A percentile compares a stretch with the other conserved stretches of the same genome.
phyloP scores from a whole-genome alignment of 2,797 vertebrate species.

The Vespertilio murinus region DNA sequence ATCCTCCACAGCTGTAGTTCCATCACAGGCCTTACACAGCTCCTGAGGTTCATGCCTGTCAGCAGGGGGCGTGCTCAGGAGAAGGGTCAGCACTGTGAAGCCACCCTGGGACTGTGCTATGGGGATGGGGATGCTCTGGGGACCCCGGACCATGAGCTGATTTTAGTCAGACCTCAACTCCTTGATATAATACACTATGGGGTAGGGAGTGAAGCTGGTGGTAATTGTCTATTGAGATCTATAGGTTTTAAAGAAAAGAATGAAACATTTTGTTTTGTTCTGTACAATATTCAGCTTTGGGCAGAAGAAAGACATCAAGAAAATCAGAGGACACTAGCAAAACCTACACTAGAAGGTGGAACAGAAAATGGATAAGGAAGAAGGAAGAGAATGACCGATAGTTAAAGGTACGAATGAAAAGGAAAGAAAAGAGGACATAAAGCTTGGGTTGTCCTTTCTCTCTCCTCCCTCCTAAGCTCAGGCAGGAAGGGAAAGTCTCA shows the following conservation, averaged over 20 bases:
- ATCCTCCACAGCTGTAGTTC: neutral
- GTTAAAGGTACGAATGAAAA: neutral
- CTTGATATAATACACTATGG: neutral
- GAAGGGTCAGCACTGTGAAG: neutral
- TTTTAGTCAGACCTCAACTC: neutral
- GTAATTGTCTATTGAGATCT: rapidly evolving
- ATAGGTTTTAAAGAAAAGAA: neutral
- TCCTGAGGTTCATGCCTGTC: neutral
- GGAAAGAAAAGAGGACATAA: neutral
- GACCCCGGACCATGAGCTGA: neutral
- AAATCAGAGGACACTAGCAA: neutral
- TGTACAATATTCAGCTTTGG: neutral
- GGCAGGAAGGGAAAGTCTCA: neutral
- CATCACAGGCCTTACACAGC: neutral
- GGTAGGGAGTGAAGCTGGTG: neutral
- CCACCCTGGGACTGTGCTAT: neutral
- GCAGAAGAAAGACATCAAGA: neutral
- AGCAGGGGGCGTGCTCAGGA: neutral
- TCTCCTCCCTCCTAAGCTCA: neutral
- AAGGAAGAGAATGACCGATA: neutral
- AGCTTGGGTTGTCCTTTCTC: rapidly evolving
- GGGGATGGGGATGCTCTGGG: neutral
- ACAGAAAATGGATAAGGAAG: neutral
- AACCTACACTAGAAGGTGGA: neutral
- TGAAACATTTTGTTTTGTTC: neutral